Evolutionary conservation across 2,797 vertebrate genomes (phyloP).

Genomic region (Acomys russatus): DNA sequence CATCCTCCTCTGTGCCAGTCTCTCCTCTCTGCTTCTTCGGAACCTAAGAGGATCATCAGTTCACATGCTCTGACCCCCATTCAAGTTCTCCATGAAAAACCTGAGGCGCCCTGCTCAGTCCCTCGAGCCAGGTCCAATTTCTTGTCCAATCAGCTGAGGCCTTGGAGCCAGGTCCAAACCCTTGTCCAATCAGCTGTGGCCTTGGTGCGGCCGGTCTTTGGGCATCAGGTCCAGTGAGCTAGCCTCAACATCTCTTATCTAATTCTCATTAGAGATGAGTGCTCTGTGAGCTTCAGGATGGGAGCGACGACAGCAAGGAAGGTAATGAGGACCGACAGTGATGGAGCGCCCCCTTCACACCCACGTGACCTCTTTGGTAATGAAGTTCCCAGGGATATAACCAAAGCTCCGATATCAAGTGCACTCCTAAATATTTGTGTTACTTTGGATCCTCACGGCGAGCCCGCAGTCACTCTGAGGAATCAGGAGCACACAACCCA

Average conservation of each 20-base stretch:
- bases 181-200: constrained; percentile 42
- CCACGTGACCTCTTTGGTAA: not conserved
- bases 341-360: not conserved
- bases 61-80: not conserved
- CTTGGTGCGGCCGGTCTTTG: not conserved
- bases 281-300: not conserved
- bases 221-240: not conserved
- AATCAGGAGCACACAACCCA: too few relatives aligned
- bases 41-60: too few relatives aligned
- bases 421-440: not conserved
- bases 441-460: not conserved
- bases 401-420: not conserved
- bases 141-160: constrained; percentile 41
- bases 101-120: not conserved
- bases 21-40: not conserved
- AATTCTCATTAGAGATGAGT: not conserved
- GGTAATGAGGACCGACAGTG: not conserved
- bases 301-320: not conserved
- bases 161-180: not conserved
- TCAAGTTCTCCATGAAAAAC: not conserved
- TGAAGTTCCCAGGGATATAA: not conserved
- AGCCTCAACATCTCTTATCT: not conserved
- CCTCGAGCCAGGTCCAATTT: not conserved
- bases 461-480: fast-evolving
- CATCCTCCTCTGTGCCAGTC: not conserved